Conservation (phyloP, 1,140 invertebrate genomes). For the Drosophila funebris region DNA sequence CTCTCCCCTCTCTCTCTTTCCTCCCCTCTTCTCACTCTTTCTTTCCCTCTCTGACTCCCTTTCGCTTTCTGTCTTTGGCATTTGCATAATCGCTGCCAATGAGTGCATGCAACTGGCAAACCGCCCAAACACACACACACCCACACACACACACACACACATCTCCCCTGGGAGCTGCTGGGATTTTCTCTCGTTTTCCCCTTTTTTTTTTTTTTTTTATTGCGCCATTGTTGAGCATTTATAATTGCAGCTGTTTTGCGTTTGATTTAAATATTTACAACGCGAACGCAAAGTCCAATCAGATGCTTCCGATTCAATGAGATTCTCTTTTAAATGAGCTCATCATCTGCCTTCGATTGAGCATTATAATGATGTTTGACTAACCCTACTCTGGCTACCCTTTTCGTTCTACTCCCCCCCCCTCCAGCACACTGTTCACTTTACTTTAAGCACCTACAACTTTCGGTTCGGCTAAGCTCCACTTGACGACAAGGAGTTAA, state of each 20-base stretch:
- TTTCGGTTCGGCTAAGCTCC: too few relatives aligned
- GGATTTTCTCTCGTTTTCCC: slow-evolving; percentile 5
- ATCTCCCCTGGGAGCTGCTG: slow-evolving; percentile 19
- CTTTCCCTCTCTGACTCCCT: slow-evolving; percentile 2
- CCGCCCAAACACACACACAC: neutral
- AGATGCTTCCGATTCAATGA: neutral
- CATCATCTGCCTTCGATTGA: neutral
- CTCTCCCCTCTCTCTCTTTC: neutral
- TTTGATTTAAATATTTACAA: slow-evolving; percentile 40
- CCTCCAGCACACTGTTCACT: neutral
- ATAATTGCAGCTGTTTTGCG: slow-evolving; percentile 49
- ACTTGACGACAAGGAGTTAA: too few relatives aligned
- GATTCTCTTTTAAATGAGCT: neutral
- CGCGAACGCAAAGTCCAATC: slow-evolving; percentile 5
- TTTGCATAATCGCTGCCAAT: slow-evolving; percentile 72
- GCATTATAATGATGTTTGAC: neutral
- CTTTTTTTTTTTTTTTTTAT: neutral
- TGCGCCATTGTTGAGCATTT: slow-evolving; percentile 33
- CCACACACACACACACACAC: neutral
- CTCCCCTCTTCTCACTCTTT: neutral
- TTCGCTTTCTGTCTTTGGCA: slow-evolving; percentile 32
- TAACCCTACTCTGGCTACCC: neutral
- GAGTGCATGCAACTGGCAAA: slow-evolving; percentile 40
- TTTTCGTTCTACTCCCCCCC: neutral
- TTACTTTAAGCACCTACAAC: neutral